Conservation (phyloP, 2,797 vertebrate genomes). For the Gymnocypris eckloni region DNA sequence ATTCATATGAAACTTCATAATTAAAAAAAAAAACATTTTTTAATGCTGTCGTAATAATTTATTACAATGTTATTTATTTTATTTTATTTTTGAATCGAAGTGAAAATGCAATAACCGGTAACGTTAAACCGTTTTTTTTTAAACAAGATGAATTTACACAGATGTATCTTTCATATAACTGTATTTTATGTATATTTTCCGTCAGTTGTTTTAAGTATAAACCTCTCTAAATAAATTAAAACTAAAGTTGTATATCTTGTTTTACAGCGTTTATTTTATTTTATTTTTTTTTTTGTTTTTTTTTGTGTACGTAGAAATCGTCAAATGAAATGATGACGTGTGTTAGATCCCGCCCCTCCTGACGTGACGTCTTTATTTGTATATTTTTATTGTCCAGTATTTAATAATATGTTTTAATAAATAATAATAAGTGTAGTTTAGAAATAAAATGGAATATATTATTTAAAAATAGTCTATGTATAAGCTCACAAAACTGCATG, state of each 20-base stretch:
- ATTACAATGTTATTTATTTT: neutral
- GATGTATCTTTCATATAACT: neutral
- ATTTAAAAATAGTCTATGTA: neutral
- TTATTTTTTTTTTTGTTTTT: neutral
- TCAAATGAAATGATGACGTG: neutral
- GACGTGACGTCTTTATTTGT: neutral
- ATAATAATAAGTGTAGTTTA: neutral
- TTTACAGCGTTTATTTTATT: neutral
- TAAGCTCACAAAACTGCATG: neutral
- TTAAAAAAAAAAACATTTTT: neutral
- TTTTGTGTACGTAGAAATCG: neutral
- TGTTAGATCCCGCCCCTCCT: neutral
- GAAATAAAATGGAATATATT: neutral
- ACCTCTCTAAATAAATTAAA: no score
- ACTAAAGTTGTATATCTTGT: neutral
- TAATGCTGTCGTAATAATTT: neutral
- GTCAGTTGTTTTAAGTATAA: neutral
- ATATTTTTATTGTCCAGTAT: neutral
- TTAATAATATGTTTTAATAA: neutral
- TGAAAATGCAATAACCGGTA: neutral
- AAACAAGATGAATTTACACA: neutral
- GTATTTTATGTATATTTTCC: neutral
- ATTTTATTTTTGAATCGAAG: neutral
- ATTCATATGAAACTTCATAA: no score
- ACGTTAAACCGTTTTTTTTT: no score